Evolutionary conservation across 2,888 invertebrate genomes (phyloP).

Genomic region (Nomada fabriciana): DNA sequence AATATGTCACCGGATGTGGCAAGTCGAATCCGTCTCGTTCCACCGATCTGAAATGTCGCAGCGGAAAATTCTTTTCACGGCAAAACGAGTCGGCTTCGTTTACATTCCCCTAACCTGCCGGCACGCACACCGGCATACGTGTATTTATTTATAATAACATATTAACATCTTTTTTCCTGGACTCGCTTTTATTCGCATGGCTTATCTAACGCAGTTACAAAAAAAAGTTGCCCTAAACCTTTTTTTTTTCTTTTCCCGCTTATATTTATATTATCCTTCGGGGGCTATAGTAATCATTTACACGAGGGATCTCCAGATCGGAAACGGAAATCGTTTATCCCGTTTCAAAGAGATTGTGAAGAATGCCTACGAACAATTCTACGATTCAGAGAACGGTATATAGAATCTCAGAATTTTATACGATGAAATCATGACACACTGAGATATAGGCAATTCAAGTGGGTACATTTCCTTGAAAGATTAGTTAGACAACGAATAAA

Average conservation of each 20-base stretch:
- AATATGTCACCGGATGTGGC: slow-evolving; percentile 69
- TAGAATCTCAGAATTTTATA: neutral
- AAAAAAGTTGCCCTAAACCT: slow-evolving; percentile 71
- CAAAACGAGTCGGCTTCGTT: slow-evolving; percentile 49
- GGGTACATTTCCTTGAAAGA: neutral
- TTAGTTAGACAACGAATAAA: neutral
- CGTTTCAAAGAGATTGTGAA: neutral
- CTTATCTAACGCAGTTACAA: slow-evolving; percentile 65
- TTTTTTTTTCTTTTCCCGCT: slow-evolving; percentile 27
- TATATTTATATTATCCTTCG: slow-evolving; percentile 15
- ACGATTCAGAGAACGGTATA: neutral
- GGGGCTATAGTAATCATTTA: slow-evolving; percentile 36
- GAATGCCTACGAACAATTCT: neutral
- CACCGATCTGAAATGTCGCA: neutral
- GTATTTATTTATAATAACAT: slow-evolving; percentile 60
- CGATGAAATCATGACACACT: too few species aligned
- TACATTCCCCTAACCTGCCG: slow-evolving; percentile 36
- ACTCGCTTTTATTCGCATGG: slow-evolving; percentile 55
- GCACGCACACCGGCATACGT: slow-evolving; percentile 65
- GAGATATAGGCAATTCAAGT: neutral
- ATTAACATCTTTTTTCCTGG: slow-evolving; percentile 69
- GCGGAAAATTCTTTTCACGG: neutral
- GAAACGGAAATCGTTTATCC: neutral
- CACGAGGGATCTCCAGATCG: slow-evolving; percentile 34
- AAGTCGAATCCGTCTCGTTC: slow-evolving; percentile 33